A percentile compares a stretch with the other conserved stretches of the same genome.
phyloP scores from a whole-genome alignment of 2,113 vertebrate species.

The Asarcornis scutulata region DNA sequence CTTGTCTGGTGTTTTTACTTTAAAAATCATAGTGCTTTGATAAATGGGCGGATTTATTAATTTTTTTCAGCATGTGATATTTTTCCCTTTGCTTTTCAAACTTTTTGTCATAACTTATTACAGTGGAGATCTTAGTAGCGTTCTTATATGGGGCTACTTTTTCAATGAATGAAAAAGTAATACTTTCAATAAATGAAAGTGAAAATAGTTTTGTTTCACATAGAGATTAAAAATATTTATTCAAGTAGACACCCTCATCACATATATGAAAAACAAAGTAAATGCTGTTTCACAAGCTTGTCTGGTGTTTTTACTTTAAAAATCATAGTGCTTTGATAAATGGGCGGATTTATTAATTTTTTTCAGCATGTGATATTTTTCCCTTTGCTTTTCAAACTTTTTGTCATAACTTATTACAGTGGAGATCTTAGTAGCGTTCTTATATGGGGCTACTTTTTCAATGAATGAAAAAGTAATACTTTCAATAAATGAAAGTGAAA shows the following conservation, averaged over 20 bases:
- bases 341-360: neutral
- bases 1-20: neutral
- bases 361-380: neutral
- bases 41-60: neutral
- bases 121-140: neutral
- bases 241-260: neutral
- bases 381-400: neutral
- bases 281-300: neutral
- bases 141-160: neutral
- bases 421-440: neutral
- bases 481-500: neutral
- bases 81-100: neutral
- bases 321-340: neutral
- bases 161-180: neutral
- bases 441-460: neutral
- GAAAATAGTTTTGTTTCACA: conserved; percentile 4
- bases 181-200: neutral
- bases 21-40: neutral
- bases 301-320: neutral
- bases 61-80: neutral
- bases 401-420: neutral
- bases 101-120: neutral
- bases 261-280: neutral
- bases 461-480: neutral
- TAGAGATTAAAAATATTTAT: neutral